Conservation (phyloP, 2,888 invertebrate species). For the Andrena trimmerana region DNA sequence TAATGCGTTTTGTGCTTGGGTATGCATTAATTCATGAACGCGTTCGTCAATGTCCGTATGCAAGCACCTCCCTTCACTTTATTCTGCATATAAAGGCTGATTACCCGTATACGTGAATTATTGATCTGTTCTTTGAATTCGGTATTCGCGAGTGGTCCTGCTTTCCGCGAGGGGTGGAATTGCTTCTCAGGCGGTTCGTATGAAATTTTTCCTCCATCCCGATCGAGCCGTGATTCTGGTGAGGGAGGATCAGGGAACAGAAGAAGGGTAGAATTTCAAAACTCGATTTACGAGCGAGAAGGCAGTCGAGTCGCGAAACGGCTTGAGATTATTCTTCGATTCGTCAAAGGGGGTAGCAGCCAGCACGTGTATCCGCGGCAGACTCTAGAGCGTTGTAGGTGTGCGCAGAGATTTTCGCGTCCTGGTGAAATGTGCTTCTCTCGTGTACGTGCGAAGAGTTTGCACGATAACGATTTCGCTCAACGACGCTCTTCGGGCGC, state of each 20-base stretch:
- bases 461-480: slow-evolving; percentile 1
- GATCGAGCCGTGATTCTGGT: neutral
- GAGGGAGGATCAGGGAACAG: neutral
- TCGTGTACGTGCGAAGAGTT: neutral
- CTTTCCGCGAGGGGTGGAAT: neutral
- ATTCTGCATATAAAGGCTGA: no score
- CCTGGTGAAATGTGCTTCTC: neutral
- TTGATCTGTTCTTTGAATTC: neutral
- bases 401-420: neutral
- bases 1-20: no score
- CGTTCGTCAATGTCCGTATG: no score
- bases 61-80: no score
- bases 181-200: neutral
- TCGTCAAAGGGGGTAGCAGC: slow-evolving; percentile 19
- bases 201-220: neutral
- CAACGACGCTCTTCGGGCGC: neutral
- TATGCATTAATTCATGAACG: no score
- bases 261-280: slow-evolving; percentile 9
- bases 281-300: slow-evolving; percentile 19
- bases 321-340: slow-evolving; percentile 10
- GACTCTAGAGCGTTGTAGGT: neutral
- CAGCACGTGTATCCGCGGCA: neutral
- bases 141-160: no score
- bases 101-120: neutral
- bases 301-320: neutral